Evolutionary conservation across 2,113 vertebrate genomes (phyloP), one percentile per base, ranked within the genome.

Genomic region (Apistogramma diplotaenia): DNA sequence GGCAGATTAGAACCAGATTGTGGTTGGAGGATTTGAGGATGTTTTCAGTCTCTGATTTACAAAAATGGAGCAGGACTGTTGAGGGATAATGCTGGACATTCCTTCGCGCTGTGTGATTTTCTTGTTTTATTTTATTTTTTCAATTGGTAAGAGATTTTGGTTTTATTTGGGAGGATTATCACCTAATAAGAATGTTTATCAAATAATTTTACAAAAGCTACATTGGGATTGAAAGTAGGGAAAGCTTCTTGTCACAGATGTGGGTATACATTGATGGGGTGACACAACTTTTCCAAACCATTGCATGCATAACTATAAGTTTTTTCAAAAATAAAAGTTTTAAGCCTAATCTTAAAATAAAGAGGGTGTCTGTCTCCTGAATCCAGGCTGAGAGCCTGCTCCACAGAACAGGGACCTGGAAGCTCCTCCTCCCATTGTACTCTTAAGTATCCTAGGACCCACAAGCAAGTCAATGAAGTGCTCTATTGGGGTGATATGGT

Each of bases 1-100:
- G 56, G 75, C 70, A 78, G 87, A 91, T 89, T 87, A 87, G 73
- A 85, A 76, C 25, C 84, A 89, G 91, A 85, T 82, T 84, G 80
- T 40, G 58, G 37, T 31, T 31, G 33, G 54, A 71, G 84, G 86
- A 87, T 88, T 89, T 84, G 43, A 78, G 46, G 73, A 90, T 85
- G 79, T 87, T 81, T 85, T 83, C 31, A 79, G 57, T 76, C 71
- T 29, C 4, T 62, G 59, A 79, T 54, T 82, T 88, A 59, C 10
- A 54, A 55, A 85, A 78, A 76, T 19, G 29, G n/a, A 80, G 46
- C 40, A 51, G 23, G 16, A 72, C 46, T 82, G 76, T 49, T 43
- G 12, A 19, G 46, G 53, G 31, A 59, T 77, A 61, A 65, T 35
- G 56, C 71, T 61, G 35, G 61, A 54, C 43, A 33, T 54, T 33